Conservation (phyloP, 2,888 invertebrate genomes). For the Seira musarum region DNA sequence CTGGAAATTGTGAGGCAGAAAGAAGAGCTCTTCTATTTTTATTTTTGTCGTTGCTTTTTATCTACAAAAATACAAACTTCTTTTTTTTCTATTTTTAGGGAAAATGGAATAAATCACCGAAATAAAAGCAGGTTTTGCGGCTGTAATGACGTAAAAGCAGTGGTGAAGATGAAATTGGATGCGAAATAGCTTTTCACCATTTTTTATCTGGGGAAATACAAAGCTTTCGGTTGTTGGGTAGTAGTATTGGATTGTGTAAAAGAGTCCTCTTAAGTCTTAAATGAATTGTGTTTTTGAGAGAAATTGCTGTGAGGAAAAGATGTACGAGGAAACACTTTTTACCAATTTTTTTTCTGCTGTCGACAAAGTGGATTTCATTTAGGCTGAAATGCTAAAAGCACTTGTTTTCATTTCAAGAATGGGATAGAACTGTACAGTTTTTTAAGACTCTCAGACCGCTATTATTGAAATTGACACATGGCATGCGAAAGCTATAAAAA, state of each 20-base stretch:
- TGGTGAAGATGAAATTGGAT: neutral
- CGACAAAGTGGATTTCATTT: constrained; percentile 32
- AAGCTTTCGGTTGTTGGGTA: neutral
- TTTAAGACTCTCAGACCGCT: constrained; percentile 48
- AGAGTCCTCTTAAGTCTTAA: neutral
- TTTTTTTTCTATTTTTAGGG: constrained; percentile 55
- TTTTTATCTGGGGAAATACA: neutral
- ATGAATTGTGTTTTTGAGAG: neutral
- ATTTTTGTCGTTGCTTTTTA: neutral
- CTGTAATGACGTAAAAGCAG: constrained; percentile 18
- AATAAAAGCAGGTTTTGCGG: neutral
- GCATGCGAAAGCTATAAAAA: constrained; percentile 37
- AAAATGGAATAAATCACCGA: constrained; percentile 24
- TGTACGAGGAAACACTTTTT: constrained; percentile 63
- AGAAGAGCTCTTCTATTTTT: neutral
- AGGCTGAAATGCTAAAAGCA: constrained; percentile 23
- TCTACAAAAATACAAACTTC: neutral
- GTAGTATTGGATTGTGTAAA: no score
- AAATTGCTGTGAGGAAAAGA: neutral
- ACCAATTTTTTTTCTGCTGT: constrained; percentile 60
- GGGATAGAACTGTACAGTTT: neutral
- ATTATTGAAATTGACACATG: constrained; percentile 70
- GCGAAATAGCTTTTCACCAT: neutral
- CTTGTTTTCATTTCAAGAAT: constrained; percentile 6
- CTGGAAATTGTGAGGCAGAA: neutral